phyloP scores from a whole-genome alignment of 1,140 invertebrate species.

The Monomorium pharaonis region DNA sequence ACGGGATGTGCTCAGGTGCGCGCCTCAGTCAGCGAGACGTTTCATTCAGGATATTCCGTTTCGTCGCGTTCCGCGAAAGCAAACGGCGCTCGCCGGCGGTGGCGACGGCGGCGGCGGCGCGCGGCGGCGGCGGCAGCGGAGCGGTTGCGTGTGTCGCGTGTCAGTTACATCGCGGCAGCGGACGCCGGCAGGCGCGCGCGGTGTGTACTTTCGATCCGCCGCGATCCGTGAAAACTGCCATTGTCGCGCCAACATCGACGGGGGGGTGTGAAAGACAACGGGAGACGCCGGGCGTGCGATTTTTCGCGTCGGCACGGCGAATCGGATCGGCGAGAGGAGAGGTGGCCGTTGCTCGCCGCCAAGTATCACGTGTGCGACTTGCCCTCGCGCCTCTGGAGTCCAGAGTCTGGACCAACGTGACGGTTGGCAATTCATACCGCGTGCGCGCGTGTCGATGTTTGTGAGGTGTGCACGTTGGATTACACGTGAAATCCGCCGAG shows the following conservation, averaged over 20 bases:
- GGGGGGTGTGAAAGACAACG: no score
- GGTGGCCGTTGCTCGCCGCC: background rate
- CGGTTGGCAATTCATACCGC: background rate
- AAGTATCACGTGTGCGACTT: background rate
- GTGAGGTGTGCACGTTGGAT: no score
- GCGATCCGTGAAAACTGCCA: slow-evolving; percentile 45
- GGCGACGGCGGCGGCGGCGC: slow-evolving; percentile 22
- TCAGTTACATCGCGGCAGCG: slow-evolving; percentile 85
- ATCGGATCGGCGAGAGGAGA: background rate
- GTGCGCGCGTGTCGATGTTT: no score
- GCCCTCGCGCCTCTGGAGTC: background rate
- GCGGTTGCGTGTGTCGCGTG: slow-evolving; percentile 79
- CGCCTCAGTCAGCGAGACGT: slow-evolving; percentile 7
- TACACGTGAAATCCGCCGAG: no score
- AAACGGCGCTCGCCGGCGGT: slow-evolving; percentile 53
- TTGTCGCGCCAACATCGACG: background rate
- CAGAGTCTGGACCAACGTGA: background rate
- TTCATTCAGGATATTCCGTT: slow-evolving; percentile 63
- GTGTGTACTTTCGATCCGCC: slow-evolving; percentile 55
- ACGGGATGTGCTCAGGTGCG: slow-evolving; percentile 40
- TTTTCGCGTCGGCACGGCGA: no score
- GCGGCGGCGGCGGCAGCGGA: slow-evolving; percentile 63
- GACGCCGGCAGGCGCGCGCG: slow-evolving; percentile 78
- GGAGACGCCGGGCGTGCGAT: background rate
- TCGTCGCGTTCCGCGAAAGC: slow-evolving; percentile 53